Evolutionary conservation across 2,113 vertebrate species (phyloP).

Genomic region (Peromyscus polionotus): DNA sequence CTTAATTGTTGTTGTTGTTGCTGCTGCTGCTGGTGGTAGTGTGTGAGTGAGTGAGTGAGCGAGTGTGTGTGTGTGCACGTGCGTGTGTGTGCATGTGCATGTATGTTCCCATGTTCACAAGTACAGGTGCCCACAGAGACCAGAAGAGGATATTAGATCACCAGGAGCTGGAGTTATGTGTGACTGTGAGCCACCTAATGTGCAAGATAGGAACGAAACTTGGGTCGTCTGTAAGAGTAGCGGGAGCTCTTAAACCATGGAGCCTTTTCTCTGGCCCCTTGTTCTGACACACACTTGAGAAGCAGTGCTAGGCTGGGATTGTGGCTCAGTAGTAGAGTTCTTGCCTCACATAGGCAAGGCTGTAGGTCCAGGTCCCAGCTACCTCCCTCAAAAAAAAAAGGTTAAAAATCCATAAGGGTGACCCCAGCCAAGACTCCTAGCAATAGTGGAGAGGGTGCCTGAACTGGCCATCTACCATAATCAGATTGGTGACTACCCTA

Average conservation of each 20-base stretch:
- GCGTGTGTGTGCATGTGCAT: not conserved
- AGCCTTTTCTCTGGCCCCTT: not conserved
- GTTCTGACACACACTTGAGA: not conserved
- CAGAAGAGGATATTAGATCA: not conserved
- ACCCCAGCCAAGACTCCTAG: no score
- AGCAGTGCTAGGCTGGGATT: not conserved
- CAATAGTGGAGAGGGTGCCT: no score
- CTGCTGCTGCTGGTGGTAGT: not conserved
- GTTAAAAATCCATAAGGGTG: no score
- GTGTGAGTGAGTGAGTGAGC: not conserved
- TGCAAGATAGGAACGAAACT: not conserved
- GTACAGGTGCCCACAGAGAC: not conserved
- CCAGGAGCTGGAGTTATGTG: not conserved
- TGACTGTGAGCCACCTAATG: not conserved
- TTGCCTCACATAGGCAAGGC: not conserved
- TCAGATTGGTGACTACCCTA: no score
- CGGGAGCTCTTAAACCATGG: not conserved
- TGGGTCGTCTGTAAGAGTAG: not conserved
- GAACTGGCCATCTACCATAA: no score
- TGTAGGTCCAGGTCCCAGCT: not conserved
- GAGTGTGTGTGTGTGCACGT: not conserved
- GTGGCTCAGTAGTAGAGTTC: not conserved
- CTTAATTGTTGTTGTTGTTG: not conserved
- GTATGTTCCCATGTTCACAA: not conserved
- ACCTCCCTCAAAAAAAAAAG: no score